Evolutionary conservation across 1,140 invertebrate genomes (phyloP), one percentile per base, ranked within the genome.

Genomic region (Metopolophium dirhodum): DNA sequence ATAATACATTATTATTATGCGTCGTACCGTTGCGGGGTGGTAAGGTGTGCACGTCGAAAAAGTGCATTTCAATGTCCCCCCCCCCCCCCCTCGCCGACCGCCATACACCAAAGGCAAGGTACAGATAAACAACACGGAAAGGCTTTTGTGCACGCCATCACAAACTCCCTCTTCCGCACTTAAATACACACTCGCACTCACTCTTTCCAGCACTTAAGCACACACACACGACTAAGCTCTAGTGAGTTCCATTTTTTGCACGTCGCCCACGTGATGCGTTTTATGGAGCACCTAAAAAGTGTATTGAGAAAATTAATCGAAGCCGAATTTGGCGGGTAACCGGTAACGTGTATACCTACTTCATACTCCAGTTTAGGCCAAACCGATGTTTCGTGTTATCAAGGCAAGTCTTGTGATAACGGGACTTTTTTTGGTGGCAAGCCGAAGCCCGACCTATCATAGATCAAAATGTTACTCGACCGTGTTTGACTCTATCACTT

Each of bases 31-130:
- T 1, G 41, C 9, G 11, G 0, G 22, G 23, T 0, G 85, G 85
- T 20, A 30, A 86, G 61, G 41, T 45, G 41, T 41, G 83, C 23
- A 30, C 3, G 35, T 86, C 85, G 35, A 93, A 92, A 93, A 57
- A 86, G 91, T 93, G 82, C 82, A n/a, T 93, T 93, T 85, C 91
- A 54, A 86, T 85, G 91, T 93, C 91, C 77, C 77, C 37, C 51
- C 91, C 77, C 49, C 37, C 49, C 47, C n/a, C n/a, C n/a, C n/a
- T n/a, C 77, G 14, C 23, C 77, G 91, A 23, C 22, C 77, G 6
- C 23, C 77, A 1, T 41, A 14, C 23, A 47, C 45, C 45, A 6
- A 47, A n/a, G 7, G 35, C 26, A 26, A 0, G n/a, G 47, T 18
- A n/a, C 35, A 85, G 45, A 92, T 49, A 85, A 82, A 86, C 82